These are phyloP conservation scores for Chionis minor DNA, from an alignment of 2,113 vertebrate genomes.

Conservation along the genomic window DNA sequence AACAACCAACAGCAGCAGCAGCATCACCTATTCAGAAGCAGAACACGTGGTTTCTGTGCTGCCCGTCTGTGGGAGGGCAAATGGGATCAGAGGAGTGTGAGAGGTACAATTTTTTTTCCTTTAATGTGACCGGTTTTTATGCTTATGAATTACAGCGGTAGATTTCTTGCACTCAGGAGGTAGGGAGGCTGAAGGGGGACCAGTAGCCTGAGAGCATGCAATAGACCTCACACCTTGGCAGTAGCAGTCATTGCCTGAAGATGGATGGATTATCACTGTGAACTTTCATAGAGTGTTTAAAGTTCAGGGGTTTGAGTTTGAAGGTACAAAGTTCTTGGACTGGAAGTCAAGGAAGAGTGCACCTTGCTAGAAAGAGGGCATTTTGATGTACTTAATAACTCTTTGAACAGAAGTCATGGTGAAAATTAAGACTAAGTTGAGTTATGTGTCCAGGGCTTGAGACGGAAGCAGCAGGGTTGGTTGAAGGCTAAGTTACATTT, in stretches of 20 bases:
- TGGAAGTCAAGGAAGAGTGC: background rate
- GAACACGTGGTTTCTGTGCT: background rate
- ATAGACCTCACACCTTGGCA: background rate
- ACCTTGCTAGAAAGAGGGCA: background rate
- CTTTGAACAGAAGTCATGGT: background rate
- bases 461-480: background rate
- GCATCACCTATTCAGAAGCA: background rate
- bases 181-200: background rate
- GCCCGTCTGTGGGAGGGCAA: background rate
- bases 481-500: background rate
- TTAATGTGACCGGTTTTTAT: background rate
- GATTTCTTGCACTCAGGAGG: background rate
- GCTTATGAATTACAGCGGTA: background rate
- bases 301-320: background rate
- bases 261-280: background rate
- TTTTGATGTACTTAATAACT: background rate
- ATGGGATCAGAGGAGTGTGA: background rate
- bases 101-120: background rate
- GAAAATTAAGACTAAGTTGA: background rate
- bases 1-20: background rate
- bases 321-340: background rate
- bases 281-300: background rate
- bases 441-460: background rate
- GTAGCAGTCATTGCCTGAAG: background rate
- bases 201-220: background rate